Evolutionary conservation across 2,797 vertebrate genomes (phyloP).

Genomic region (Sebastes cheni): DNA sequence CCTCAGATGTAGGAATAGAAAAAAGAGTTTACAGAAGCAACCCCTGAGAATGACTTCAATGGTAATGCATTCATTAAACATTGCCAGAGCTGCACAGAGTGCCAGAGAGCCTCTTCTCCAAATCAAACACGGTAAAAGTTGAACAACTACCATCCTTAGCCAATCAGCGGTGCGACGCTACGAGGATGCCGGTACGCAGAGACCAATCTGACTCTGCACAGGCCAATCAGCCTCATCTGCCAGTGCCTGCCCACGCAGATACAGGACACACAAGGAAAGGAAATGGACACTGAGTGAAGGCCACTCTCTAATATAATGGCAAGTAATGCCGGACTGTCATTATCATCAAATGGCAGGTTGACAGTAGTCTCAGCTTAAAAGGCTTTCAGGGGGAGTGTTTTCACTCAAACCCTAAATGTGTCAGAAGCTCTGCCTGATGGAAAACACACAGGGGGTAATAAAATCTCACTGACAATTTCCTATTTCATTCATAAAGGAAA

Average conservation of each 20-base stretch:
- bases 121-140: conserved; percentile 19
- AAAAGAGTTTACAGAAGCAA: background rate
- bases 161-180: background rate
- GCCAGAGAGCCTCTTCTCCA: background rate
- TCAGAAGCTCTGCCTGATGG: conserved; percentile 22
- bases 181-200: conserved; percentile 9
- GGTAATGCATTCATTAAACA: conserved; percentile 26
- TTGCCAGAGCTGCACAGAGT: background rate
- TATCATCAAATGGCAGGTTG: conserved; percentile 23
- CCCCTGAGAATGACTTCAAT: conserved; percentile 18
- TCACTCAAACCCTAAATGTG: conserved; percentile 39
- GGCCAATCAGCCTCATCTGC: conserved; percentile 12
- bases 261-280: conserved; percentile 13
- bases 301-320: conserved; percentile 28
- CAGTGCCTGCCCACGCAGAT: conserved; percentile 42
- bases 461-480: conserved; percentile 30
- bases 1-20: background rate
- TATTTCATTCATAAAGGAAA: conserved; percentile 39
- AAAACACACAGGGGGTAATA: conserved; percentile 12
- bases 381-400: conserved; percentile 48
- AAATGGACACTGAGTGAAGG: conserved; percentile 38
- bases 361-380: conserved; percentile 32
- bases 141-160: background rate
- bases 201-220: conserved; percentile 2
- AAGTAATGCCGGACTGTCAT: conserved; percentile 30